phyloP scores from a whole-genome alignment of 2,888 invertebrate genomes.

The Gastrophysa polygoni region DNA sequence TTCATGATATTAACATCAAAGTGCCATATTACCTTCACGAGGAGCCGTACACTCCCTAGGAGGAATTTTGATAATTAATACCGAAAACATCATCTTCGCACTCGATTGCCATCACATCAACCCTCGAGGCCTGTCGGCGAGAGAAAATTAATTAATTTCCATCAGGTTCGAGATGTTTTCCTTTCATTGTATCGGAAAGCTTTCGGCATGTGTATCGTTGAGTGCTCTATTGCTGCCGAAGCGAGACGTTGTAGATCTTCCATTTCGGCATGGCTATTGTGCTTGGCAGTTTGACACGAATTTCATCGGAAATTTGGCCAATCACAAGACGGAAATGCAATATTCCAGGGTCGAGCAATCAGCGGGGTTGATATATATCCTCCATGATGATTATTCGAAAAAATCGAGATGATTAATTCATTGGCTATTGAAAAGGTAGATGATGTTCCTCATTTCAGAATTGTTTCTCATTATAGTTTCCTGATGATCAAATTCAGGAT shows the following conservation, averaged over 20 bases:
- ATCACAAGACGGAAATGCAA: background rate
- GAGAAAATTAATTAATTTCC: background rate
- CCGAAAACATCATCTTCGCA: background rate
- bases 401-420: too few species aligned
- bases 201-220: background rate
- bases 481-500: too few species aligned
- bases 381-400: too few species aligned
- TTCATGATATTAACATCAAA: too few species aligned
- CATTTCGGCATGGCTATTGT: background rate
- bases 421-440: too few species aligned
- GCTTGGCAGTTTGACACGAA: background rate
- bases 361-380: background rate
- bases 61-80: background rate
- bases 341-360: background rate
- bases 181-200: background rate
- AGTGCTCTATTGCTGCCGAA: background rate
- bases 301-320: background rate
- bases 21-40: too few species aligned
- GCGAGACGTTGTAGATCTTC: background rate
- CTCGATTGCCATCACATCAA: background rate
- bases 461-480: too few species aligned
- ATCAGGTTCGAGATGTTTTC: background rate
- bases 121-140: background rate
- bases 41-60: background rate
- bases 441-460: too few species aligned